Evolutionary conservation across 2,113 vertebrate species (phyloP).

Genomic region (Antigone vipio): DNA sequence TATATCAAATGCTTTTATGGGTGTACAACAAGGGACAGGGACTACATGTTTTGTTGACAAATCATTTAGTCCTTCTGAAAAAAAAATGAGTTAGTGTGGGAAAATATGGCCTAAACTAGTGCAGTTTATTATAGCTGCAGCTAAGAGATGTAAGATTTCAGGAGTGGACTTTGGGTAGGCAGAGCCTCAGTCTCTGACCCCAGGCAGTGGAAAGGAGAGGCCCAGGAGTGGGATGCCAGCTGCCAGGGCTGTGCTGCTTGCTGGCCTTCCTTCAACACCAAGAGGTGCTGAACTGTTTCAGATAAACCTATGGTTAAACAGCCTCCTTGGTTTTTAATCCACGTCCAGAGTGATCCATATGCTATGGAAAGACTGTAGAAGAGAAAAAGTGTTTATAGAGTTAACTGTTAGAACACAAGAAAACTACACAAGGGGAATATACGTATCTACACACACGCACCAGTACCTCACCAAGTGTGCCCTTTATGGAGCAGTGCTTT

Average conservation of each 20-base stretch:
- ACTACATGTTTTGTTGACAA: background rate
- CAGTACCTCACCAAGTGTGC: fast-evolving
- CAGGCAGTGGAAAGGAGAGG: background rate
- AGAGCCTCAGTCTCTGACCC: background rate
- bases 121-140: background rate
- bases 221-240: background rate
- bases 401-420: background rate
- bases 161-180: background rate
- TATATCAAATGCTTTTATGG: background rate
- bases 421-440: fast-evolving
- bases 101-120: background rate
- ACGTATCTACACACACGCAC: fast-evolving
- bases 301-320: background rate
- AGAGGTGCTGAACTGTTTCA: background rate
- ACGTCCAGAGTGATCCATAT: background rate
- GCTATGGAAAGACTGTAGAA: background rate
- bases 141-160: background rate
- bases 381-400: background rate
- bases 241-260: background rate
- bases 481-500: fast-evolving
- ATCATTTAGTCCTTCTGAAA: background rate
- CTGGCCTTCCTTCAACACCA: background rate
- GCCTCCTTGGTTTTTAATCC: background rate
- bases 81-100: fast-evolving
- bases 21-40: background rate